Evolutionary conservation across 2,113 vertebrate genomes (phyloP).

Genomic region (Centropus unirufus): DNA sequence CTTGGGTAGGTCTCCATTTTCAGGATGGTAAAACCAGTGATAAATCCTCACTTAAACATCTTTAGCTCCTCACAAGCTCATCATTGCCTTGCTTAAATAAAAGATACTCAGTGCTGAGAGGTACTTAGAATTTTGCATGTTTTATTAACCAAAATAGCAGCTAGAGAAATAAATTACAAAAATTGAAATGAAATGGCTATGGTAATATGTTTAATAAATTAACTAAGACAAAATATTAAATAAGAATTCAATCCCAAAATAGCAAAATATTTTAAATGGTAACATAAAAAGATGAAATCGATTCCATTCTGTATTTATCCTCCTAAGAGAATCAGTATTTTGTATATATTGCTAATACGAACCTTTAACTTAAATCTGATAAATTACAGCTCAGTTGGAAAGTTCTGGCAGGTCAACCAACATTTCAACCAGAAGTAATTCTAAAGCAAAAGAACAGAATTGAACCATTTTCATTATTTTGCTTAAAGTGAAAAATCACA

Average conservation of each 20-base stretch:
- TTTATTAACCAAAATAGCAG: constrained; percentile 38
- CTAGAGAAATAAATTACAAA: constrained; percentile 26
- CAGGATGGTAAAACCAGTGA: background rate
- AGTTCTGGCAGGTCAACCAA: background rate
- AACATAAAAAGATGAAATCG: background rate
- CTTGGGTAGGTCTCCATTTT: background rate
- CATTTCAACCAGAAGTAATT: background rate
- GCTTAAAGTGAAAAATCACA: background rate
- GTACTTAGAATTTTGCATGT: background rate
- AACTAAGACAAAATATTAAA: background rate
- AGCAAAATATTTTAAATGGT: background rate
- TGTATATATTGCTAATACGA: background rate
- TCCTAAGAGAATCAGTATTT: background rate
- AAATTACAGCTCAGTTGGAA: background rate
- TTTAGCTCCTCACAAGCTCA: background rate
- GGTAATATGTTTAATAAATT: background rate
- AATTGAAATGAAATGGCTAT: background rate
- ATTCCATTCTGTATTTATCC: background rate
- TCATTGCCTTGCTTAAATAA: background rate
- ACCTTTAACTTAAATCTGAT: background rate
- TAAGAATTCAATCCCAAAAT: background rate
- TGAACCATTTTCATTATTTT: background rate
- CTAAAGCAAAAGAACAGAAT: background rate
- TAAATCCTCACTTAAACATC: background rate
- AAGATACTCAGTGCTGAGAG: background rate